Conservation (phyloP, 92 coral and sea anemone species). For the Phenganax stokvisi region DNA sequence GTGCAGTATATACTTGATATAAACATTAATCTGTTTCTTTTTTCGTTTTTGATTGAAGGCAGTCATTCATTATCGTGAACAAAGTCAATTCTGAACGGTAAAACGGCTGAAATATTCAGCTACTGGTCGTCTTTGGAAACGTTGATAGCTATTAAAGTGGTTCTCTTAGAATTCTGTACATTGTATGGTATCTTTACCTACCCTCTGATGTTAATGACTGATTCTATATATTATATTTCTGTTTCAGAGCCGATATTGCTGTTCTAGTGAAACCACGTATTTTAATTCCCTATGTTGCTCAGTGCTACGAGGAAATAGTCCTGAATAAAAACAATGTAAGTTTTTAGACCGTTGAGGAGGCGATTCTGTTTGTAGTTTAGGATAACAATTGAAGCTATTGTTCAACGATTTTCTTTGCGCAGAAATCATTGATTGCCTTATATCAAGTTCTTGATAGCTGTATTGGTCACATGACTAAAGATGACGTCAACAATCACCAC, state of each 20-base stretch:
- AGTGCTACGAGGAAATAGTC: conserved; percentile 57
- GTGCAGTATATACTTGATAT: neutral
- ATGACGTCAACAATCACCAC: conserved; percentile 67
- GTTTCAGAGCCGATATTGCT: conserved; percentile 63
- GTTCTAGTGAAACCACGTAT: conserved; percentile 65
- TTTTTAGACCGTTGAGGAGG: neutral
- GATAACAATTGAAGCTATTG: neutral
- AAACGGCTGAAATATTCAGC: no score
- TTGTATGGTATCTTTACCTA: no score
- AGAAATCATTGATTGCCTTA: conserved; percentile 61
- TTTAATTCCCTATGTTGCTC: conserved; percentile 66
- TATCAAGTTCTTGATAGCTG: conserved; percentile 61
- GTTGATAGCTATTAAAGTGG: no score
- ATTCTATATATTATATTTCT: neutral
- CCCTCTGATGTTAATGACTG: neutral
- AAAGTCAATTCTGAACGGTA: no score
- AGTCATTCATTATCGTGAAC: no score
- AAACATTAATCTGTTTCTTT: no score
- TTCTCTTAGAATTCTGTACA: no score
- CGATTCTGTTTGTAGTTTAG: neutral
- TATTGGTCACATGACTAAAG: conserved; percentile 63
- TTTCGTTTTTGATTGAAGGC: no score
- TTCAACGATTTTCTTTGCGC: conserved; percentile 6
- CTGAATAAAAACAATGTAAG: conserved; percentile 36
- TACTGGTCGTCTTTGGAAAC: no score